These are phyloP conservation scores for Eubucco bourcierii DNA, from an alignment of 2,113 vertebrate species.

Conservation along the genomic window DNA sequence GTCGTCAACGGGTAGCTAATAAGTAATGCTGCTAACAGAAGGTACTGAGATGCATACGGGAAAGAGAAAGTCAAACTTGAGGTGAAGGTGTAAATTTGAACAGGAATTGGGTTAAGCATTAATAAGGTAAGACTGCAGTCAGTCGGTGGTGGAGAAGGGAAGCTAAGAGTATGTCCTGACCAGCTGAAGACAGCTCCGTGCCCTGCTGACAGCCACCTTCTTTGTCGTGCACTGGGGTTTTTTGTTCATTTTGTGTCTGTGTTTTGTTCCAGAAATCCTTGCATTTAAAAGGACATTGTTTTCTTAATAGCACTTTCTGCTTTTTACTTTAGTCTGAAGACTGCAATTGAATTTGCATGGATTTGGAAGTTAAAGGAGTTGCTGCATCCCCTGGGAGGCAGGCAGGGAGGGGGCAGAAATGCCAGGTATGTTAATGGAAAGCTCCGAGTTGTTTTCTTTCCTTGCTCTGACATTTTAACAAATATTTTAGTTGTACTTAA, in stretches of 20 bases:
- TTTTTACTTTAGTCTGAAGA: background rate
- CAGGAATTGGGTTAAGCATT: background rate
- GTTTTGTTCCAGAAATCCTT: background rate
- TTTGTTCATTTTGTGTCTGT: too few relatives aligned
- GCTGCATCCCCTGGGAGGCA: constrained; percentile 39
- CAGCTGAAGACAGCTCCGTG: background rate
- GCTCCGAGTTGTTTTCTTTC: background rate
- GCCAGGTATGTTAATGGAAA: constrained; percentile 51
- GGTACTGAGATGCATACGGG: background rate
- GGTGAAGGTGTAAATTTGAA: background rate
- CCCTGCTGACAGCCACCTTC: background rate
- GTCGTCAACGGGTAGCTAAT: background rate
- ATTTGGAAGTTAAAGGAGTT: constrained; percentile 73
- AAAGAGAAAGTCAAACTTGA: background rate
- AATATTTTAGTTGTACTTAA: background rate
- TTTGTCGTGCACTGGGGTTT: background rate
- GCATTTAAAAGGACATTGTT: fast-evolving
- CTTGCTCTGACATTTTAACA: background rate
- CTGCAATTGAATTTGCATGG: constrained; percentile 61
- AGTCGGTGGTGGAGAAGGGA: background rate
- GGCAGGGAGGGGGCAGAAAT: constrained; percentile 4
- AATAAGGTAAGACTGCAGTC: background rate
- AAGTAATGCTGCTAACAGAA: background rate
- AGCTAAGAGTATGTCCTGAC: background rate
- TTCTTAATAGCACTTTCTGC: background rate